phyloP scores from a whole-genome alignment of 2,888 invertebrate genomes.

The Drosophila longiperda region DNA sequence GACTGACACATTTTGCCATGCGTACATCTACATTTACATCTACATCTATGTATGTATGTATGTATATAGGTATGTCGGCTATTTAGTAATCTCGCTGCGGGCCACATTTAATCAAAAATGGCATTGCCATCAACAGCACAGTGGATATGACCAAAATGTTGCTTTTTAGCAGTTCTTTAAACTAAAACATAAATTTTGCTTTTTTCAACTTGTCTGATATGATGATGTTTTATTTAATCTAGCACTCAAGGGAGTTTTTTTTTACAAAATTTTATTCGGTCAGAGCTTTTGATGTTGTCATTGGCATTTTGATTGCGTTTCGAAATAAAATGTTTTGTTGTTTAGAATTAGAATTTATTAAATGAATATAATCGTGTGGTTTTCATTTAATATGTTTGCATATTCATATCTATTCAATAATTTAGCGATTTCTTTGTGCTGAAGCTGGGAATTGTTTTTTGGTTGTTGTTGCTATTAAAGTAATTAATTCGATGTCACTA shows the following conservation, averaged over 20 bases:
- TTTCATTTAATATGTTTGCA: not conserved
- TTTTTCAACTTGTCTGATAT: constrained; percentile 10
- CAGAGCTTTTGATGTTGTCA: not conserved
- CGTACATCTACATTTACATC: not conserved
- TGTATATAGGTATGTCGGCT: not conserved
- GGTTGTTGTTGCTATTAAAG: not conserved
- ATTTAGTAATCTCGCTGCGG: constrained; percentile 50
- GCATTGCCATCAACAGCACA: constrained; percentile 44
- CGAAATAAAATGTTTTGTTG: constrained; percentile 1
- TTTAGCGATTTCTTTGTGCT: not conserved
- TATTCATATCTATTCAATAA: not conserved
- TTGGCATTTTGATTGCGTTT: constrained; percentile 3
- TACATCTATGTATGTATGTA: not conserved
- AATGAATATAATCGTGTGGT: not conserved
- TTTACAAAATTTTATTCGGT: not conserved
- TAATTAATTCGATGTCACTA: not conserved
- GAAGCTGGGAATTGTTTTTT: not conserved
- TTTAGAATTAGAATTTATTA: not conserved
- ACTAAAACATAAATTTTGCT: constrained; percentile 31
- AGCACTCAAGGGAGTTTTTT: constrained; percentile 11
- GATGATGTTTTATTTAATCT: constrained; percentile 26
- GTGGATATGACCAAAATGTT: not conserved
- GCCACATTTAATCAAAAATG: constrained; percentile 73
- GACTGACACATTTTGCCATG: constrained; percentile 57
- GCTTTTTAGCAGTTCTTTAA: constrained; percentile 35